These are phyloP conservation scores for Drosophila emarginata DNA, from an alignment of 2,888 invertebrate species.

Conservation along the genomic window DNA sequence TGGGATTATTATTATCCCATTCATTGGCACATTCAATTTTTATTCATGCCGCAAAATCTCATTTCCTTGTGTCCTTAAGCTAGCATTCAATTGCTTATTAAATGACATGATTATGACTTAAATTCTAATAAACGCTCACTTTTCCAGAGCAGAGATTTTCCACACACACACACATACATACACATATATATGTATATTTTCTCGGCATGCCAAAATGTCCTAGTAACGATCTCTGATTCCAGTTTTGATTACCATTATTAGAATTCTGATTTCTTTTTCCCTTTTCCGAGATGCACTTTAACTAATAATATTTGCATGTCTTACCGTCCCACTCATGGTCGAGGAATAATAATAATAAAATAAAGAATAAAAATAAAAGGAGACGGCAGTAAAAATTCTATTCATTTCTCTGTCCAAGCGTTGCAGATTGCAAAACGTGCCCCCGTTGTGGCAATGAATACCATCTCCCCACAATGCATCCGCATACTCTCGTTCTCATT, in stretches of 20 bases:
- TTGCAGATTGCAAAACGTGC: conserved; percentile 76
- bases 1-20: neutral
- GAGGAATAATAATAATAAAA: conserved; percentile 64
- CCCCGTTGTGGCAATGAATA: conserved; percentile 21
- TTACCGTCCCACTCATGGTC: conserved; percentile 2
- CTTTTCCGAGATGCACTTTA: conserved; percentile 41
- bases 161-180: conserved; percentile 1
- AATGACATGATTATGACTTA: conserved; percentile 42
- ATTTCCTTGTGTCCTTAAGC: conserved; percentile 38
- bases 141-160: conserved; percentile 17
- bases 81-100: conserved; percentile 42
- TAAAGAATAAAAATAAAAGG: neutral
- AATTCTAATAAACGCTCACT: conserved; percentile 28
- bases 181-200: neutral
- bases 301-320: conserved; percentile 71
- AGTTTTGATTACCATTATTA: conserved; percentile 57
- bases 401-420: conserved; percentile 75
- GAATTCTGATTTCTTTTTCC: conserved; percentile 18
- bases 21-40: conserved; percentile 5
- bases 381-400: conserved; percentile 74
- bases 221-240: conserved; percentile 68
- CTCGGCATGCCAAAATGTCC: conserved; percentile 42
- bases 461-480: conserved; percentile 40
- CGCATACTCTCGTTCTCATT: conserved; percentile 19
- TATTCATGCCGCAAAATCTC: conserved; percentile 6